These are phyloP conservation scores for Pseudomugil tenellus DNA, from an alignment of 2,797 vertebrate genomes.

Conservation along the genomic window DNA sequence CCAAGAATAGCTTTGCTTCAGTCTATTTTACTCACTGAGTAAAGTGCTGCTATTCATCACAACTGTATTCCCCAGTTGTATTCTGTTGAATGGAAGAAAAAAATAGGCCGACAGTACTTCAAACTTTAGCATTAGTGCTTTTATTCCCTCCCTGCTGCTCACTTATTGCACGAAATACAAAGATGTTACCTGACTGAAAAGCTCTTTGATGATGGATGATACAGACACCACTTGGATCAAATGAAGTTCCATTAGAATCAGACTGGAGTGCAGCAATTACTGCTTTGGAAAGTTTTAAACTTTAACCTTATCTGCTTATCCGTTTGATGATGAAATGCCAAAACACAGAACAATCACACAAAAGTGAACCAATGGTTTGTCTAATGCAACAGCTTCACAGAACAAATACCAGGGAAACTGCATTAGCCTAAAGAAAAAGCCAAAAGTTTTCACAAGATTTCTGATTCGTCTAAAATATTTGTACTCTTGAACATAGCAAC, in stretches of 20 bases:
- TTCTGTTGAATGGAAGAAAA: conserved; percentile 21
- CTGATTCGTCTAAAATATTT: background rate
- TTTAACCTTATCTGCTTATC: conserved; percentile 21
- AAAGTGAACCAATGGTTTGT: background rate
- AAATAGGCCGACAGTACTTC: conserved; percentile 5
- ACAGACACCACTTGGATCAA: conserved; percentile 27
- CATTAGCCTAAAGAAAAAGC: no score
- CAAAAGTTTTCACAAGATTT: background rate
- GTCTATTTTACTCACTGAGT: conserved; percentile 28
- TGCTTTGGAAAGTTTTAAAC: conserved; percentile 22
- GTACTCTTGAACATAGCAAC: background rate
- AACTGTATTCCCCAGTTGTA: conserved; percentile 16
- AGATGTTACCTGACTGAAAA: conserved; percentile 23
- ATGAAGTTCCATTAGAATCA: conserved; percentile 33
- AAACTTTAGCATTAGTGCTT: conserved; percentile 16
- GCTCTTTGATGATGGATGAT: conserved; percentile 21
- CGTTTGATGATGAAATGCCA: conserved; percentile 15
- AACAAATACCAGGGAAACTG: background rate
- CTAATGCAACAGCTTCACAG: background rate
- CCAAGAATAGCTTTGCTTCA: conserved; percentile 11
- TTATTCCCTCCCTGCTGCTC: conserved; percentile 25
- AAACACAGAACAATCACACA: background rate
- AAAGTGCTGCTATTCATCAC: conserved; percentile 17
- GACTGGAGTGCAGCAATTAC: conserved; percentile 23
- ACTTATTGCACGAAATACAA: conserved; percentile 21